These are phyloP conservation scores for Heteropelma amictum DNA, from an alignment of 2,888 invertebrate species.

Conservation along the genomic window DNA sequence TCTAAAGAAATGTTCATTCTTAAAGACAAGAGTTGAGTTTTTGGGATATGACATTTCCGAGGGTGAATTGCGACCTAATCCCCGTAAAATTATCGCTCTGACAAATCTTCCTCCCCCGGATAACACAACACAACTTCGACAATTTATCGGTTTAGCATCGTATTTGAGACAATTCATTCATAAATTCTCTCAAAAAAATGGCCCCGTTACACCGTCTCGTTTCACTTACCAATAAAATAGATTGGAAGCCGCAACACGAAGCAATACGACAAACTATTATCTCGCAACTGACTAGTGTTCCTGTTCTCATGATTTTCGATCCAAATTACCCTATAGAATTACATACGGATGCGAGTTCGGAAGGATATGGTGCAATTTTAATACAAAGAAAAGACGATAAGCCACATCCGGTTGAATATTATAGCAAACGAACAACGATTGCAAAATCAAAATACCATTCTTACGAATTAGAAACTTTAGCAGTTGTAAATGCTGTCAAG, in stretches of 20 bases:
- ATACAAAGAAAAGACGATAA: conserved; percentile 17
- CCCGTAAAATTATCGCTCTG: conserved; percentile 42
- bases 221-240: conserved; percentile 40
- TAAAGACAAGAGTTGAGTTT: conserved; percentile 48
- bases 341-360: conserved; percentile 32
- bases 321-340: conserved; percentile 20
- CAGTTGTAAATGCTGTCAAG: conserved; percentile 17
- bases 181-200: conserved; percentile 37
- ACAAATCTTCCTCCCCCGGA: conserved; percentile 30
- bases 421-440: conserved; percentile 21
- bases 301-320: conserved; percentile 47
- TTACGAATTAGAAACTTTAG: conserved; percentile 15
- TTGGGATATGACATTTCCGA: conserved; percentile 32
- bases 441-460: conserved; percentile 10
- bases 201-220: conserved; percentile 39
- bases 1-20: conserved; percentile 52
- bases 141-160: conserved; percentile 58
- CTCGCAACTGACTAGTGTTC: conserved; percentile 21
- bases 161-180: conserved; percentile 59
- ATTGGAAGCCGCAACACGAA: conserved; percentile 30
- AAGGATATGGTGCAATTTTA: conserved; percentile 25
- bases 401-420: conserved; percentile 24
- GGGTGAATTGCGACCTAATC: conserved; percentile 38
- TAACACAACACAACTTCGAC: conserved; percentile 54
- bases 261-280: conserved; percentile 40